Conservation (phyloP, 2,113 vertebrate species). For the Meleagris gallopavo region DNA sequence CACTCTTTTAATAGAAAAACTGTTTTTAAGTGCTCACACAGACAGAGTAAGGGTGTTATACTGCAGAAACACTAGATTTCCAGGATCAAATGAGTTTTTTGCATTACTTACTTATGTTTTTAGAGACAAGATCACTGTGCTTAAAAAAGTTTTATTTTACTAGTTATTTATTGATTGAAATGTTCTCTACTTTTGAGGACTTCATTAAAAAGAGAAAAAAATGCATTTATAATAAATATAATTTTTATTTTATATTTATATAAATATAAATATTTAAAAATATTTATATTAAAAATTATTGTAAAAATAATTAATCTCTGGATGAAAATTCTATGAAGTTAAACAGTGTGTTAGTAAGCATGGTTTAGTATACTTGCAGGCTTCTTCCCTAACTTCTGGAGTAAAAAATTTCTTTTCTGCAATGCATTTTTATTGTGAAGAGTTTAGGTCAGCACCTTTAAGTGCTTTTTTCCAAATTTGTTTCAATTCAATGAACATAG, state of each 20-base stretch:
- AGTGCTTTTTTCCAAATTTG: conserved; percentile 18
- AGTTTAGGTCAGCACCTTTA: background rate
- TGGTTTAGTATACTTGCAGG: background rate
- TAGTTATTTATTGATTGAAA: background rate
- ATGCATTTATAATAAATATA: too few relatives aligned
- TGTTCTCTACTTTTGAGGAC: background rate
- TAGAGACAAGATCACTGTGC: background rate
- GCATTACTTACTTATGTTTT: background rate
- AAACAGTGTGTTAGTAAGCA: background rate
- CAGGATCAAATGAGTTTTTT: background rate
- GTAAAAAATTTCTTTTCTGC: background rate
- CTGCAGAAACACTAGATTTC: background rate
- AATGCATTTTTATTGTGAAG: background rate
- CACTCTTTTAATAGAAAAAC: background rate
- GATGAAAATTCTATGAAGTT: background rate
- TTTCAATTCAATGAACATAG: background rate
- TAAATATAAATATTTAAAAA: too few relatives aligned
- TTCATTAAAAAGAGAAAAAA: background rate
- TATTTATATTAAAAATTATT: too few relatives aligned
- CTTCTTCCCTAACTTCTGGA: background rate
- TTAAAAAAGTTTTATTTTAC: background rate
- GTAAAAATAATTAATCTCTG: background rate
- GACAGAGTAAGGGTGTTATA: background rate
- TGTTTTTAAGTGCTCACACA: background rate
- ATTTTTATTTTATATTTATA: too few relatives aligned